Base-by-base conservation (phyloP, 2,888 invertebrate species). In the Megamerina dolium region DNA sequence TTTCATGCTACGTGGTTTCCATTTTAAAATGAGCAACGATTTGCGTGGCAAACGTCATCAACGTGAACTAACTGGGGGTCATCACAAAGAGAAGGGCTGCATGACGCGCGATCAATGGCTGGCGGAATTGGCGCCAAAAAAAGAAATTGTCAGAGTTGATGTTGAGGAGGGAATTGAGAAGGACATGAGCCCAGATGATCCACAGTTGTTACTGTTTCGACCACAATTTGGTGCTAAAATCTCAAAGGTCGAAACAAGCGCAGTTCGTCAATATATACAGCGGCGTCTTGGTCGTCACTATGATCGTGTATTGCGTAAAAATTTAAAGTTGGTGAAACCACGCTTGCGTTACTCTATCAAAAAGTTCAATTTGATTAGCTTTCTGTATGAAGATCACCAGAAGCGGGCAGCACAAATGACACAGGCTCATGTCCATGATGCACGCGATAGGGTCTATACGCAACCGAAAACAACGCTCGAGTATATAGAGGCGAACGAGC, bases 351-450 rank as follows among this genome's bases (percentile, higher is more conserved):
- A 63, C 9, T 55, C 59, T 9, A 62, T 68, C 0, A 65, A 58
- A 21, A 71, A 70, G 42, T 70, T 70, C 13, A 69, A 68, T 46
- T 50, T 70, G n/a, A 68, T 68, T 9, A 59, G 61, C 1, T 70
- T 53, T 41, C 38, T 62, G 14, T 64, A 55, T 37, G 56, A 57
- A 1, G 55, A 53, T 6, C 42, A 33, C 4, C 39, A 49, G 13
- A 33, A 21, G 8, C 35, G n/a, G n/a, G n/a, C n/a, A n/a, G n/a
- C n/a, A n/a, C n/a, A n/a, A n/a, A 45, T 44, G 21, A 16, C 30
- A 27, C 39, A 40, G 30, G 23, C 44, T 2, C 44, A 42, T 16
- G 9, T 42, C 6, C 12, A 21, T 23, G 37, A 41, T 32, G 14
- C 20, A 13, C 27, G 27, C 17, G 23, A 9, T 5, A n/a, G 45